These are phyloP conservation scores for Entelurus aequoreus DNA, from an alignment of 2,113 vertebrate species.

Conservation along the genomic window DNA sequence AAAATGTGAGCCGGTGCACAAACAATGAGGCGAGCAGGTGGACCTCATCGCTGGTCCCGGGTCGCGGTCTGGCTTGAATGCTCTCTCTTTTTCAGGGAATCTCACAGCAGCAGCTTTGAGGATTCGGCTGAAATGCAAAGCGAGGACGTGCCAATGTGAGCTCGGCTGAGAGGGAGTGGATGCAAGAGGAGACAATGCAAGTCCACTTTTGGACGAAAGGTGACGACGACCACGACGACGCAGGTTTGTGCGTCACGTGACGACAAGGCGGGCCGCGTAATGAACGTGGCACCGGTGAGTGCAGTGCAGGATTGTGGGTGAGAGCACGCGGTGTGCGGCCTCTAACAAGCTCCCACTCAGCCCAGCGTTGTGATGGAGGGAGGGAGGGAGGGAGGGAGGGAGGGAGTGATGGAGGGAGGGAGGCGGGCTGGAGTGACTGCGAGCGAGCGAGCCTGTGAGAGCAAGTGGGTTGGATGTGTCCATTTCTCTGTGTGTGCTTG, in stretches of 20 bases:
- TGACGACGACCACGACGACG: neutral
- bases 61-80: too few relatives aligned
- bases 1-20: too few relatives aligned
- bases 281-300: constrained; percentile 52
- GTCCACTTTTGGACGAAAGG: neutral
- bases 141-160: neutral
- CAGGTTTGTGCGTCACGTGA: constrained; percentile 27
- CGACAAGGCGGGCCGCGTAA: constrained; percentile 63
- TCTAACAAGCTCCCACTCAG: constrained; percentile 71
- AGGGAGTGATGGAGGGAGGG: constrained; percentile 58
- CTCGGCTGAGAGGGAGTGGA: too few relatives aligned
- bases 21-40: too few relatives aligned
- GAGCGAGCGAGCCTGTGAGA: constrained; percentile 66
- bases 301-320: constrained; percentile 59
- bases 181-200: neutral
- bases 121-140: neutral
- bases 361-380: constrained; percentile 46
- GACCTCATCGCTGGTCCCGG: too few relatives aligned
- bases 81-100: neutral
- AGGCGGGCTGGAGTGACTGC: constrained; percentile 62
- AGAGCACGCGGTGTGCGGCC: constrained; percentile 67
- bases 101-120: neutral
- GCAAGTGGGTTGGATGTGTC: constrained; percentile 67
- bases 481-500: constrained; percentile 46
- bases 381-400: constrained; percentile 43